phyloP scores from a whole-genome alignment of 2,113 vertebrate genomes.

The Tupaia tana region DNA sequence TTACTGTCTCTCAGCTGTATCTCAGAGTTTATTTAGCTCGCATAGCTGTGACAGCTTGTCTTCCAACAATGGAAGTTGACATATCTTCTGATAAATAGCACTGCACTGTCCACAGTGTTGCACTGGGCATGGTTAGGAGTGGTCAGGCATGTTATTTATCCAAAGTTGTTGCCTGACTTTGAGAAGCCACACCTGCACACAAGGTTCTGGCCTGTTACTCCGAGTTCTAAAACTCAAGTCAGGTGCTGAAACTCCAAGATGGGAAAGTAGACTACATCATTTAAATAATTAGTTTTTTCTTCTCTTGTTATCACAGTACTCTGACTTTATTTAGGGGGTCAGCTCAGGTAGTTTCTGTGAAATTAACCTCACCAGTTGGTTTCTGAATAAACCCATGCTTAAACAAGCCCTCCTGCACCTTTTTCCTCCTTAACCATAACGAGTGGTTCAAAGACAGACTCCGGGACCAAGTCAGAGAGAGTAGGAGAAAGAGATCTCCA shows the following conservation, averaged over 20 bases:
- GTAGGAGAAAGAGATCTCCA: not conserved
- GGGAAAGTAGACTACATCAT: not conserved
- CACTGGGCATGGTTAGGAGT: not conserved
- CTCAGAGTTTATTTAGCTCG: not conserved
- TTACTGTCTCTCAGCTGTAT: not conserved
- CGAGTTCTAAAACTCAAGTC: not conserved
- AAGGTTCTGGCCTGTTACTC: rapidly evolving
- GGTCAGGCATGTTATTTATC: not conserved
- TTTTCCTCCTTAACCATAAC: not conserved
- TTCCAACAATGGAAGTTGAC: not conserved
- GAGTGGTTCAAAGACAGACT: not conserved
- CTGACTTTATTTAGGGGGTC: not conserved
- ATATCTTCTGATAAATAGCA: not conserved
- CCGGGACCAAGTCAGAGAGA: too few relatives aligned
- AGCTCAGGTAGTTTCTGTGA: not conserved
- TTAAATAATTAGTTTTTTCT: not conserved
- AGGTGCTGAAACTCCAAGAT: not conserved
- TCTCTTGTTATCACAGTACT: not conserved
- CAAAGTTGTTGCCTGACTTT: too few relatives aligned
- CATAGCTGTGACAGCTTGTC: not conserved
- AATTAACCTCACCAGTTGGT: not conserved
- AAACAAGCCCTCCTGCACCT: not conserved
- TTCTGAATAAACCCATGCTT: not conserved
- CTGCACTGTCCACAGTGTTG: too few relatives aligned
- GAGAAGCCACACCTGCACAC: not conserved